A percentile compares a stretch with the other conserved stretches of the same genome.
These are phyloP conservation scores for Cerastis leucographa DNA, from an alignment of 2,888 invertebrate species.

Conservation along the genomic window DNA sequence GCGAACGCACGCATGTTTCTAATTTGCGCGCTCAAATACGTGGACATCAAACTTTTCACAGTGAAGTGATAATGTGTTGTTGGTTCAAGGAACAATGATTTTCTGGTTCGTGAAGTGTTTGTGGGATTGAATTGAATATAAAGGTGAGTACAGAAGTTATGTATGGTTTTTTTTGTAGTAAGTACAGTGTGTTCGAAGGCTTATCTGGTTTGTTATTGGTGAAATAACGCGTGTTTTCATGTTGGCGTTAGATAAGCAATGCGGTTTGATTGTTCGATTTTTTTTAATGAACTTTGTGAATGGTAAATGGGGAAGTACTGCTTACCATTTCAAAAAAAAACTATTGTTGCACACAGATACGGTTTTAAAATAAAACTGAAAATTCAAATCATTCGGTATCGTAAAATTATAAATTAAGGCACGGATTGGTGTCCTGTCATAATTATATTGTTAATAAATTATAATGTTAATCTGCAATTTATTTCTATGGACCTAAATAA, in stretches of 20 bases:
- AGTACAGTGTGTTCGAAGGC: conserved; percentile 1
- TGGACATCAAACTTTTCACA: conserved; percentile 28
- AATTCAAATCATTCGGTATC: neutral
- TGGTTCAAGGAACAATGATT: conserved; percentile 19
- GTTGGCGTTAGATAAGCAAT: conserved; percentile 50
- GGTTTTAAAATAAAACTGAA: neutral
- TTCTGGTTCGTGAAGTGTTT: neutral
- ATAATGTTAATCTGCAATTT: too few species aligned
- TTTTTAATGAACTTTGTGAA: conserved; percentile 15
- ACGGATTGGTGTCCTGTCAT: neutral
- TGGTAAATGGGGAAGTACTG: neutral
- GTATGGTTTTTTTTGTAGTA: neutral
- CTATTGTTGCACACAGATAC: neutral
- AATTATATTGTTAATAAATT: neutral
- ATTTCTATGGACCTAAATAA: too few species aligned
- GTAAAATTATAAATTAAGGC: neutral
- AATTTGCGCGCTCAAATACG: conserved; percentile 32
- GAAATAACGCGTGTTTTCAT: conserved; percentile 46
- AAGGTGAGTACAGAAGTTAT: conserved; percentile 30
- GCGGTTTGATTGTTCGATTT: conserved; percentile 31
- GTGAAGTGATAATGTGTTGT: conserved; percentile 36
- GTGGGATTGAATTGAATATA: conserved; percentile 7
- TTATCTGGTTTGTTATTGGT: conserved; percentile 56
- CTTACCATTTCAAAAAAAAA: neutral
- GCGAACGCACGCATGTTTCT: conserved; percentile 23